Evolutionary conservation across 1,140 invertebrate genomes (phyloP).

Genomic region (Drosophila pallidifrons): DNA sequence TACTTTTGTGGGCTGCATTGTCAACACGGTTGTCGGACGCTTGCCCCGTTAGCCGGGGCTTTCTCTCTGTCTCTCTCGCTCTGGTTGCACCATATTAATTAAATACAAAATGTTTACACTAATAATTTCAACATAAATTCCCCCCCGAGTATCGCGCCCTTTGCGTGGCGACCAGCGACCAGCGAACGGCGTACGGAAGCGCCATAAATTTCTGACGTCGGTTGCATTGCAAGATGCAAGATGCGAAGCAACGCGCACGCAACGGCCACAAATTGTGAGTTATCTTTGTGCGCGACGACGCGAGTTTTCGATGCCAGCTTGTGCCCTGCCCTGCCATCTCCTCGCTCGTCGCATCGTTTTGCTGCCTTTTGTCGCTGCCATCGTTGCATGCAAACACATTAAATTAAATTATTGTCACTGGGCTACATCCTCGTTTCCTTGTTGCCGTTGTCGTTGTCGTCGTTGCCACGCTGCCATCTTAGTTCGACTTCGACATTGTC

Average conservation of each 20-base stretch:
- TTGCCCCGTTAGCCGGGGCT: conserved; percentile 12
- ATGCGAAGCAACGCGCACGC: conserved; percentile 45
- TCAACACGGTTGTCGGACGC: conserved; percentile 48
- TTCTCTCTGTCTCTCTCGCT: background rate
- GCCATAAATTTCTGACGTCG: conserved; percentile 69
- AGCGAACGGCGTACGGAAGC: conserved; percentile 48
- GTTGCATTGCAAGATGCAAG: conserved; percentile 52
- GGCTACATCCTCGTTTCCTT: conserved; percentile 37
- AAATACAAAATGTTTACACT: conserved; percentile 83
- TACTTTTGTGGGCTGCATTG: conserved; percentile 58
- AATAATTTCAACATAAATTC: conserved; percentile 78
- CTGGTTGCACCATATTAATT: conserved; percentile 68
- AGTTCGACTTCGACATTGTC: conserved; percentile 57
- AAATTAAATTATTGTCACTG: conserved; percentile 81
- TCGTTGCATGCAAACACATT: conserved; percentile 81
- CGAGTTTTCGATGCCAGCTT: conserved; percentile 35
- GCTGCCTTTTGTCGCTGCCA: conserved; percentile 43
- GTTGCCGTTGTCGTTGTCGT: conserved; percentile 21
- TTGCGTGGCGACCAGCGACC: conserved; percentile 11
- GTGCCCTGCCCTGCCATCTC: background rate
- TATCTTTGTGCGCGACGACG: conserved; percentile 62
- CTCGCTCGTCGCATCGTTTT: conserved; percentile 20
- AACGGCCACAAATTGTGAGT: conserved; percentile 78
- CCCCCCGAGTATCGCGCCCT: conserved; percentile 9
- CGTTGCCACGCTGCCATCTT: conserved; percentile 44